These are phyloP conservation scores for Zaprionus africanus DNA, from an alignment of 1,140 invertebrate genomes.

Conservation along the genomic window DNA sequence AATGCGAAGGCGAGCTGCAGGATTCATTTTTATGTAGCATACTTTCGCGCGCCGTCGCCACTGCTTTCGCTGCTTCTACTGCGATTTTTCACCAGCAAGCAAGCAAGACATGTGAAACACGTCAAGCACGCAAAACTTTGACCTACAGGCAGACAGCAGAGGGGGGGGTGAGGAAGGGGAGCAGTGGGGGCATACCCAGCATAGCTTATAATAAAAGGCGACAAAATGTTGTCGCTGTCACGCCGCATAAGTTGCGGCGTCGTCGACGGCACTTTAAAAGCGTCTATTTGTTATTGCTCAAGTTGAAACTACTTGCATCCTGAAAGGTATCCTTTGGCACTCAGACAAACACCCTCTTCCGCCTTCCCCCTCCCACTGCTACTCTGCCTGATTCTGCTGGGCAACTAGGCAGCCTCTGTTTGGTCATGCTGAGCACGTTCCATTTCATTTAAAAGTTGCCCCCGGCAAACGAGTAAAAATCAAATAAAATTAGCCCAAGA, in stretches of 20 bases:
- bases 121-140: slow-evolving; percentile 47
- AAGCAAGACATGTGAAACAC: slow-evolving; percentile 31
- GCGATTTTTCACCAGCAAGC: slow-evolving; percentile 51
- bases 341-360: neutral
- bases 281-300: slow-evolving; percentile 52
- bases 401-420: neutral
- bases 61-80: slow-evolving; percentile 1
- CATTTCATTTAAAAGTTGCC: slow-evolving; percentile 70
- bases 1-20: slow-evolving; percentile 45
- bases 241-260: slow-evolving; percentile 50
- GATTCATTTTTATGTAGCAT: slow-evolving; percentile 43
- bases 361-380: neutral
- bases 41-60: slow-evolving; percentile 34
- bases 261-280: slow-evolving; percentile 50
- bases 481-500: slow-evolving; percentile 71
- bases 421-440: slow-evolving; percentile 61
- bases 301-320: slow-evolving; percentile 20
- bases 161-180: neutral
- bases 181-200: no score
- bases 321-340: slow-evolving; percentile 24
- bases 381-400: neutral
- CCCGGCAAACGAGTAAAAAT: slow-evolving; percentile 56
- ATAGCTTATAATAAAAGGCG: slow-evolving; percentile 51
- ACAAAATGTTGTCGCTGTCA: slow-evolving; percentile 63
- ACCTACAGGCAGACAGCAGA: slow-evolving; percentile 21